Conservation (phyloP, 2,888 invertebrate genomes). For the Polydrusus tereticollis region DNA sequence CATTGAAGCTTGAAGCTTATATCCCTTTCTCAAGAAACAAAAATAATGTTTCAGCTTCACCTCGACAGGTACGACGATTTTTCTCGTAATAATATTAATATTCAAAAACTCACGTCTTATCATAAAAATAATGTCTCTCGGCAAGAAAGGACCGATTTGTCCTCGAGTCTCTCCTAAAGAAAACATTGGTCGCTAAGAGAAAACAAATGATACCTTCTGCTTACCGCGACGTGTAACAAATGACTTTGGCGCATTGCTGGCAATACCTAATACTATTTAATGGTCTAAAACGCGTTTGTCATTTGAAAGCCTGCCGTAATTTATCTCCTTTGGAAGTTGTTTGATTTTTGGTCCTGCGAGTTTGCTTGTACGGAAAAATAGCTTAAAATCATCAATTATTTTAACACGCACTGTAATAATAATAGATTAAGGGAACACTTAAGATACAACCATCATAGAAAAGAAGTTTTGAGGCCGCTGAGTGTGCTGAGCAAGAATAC, state of each 20-base stretch:
- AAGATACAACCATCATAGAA: no score
- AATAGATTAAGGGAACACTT: no score
- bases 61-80: not conserved
- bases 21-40: not conserved
- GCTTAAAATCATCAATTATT: no score
- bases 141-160: not conserved
- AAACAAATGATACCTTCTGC: not conserved
- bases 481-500: no score
- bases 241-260: not conserved
- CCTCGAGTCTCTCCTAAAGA: not conserved
- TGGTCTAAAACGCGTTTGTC: not conserved
- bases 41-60: not conserved
- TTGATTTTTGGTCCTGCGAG: slow-evolving; percentile 1
- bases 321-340: not conserved
- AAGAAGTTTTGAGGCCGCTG: no score
- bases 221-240: slow-evolving; percentile 11
- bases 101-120: not conserved
- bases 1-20: no score
- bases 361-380: no score
- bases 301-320: not conserved
- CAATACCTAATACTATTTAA: not conserved
- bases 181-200: not conserved
- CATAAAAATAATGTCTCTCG: not conserved
- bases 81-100: not conserved
- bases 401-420: no score